phyloP scores from a whole-genome alignment of 2,888 invertebrate genomes.

The Aphidius colemani region DNA sequence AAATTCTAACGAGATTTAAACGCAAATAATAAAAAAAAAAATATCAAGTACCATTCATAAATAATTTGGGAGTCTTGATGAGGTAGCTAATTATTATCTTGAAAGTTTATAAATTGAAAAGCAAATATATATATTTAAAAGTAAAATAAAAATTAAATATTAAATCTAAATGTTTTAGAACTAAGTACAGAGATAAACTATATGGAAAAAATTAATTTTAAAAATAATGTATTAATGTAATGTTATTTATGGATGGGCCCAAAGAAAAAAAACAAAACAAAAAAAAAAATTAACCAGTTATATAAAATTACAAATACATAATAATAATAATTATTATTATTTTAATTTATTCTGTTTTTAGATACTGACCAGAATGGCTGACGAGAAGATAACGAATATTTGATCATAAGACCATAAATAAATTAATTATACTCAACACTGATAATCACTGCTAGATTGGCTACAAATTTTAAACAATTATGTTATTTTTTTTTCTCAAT shows the following conservation, averaged over 20 bases:
- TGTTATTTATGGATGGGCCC: constrained; percentile 52
- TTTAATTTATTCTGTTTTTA: constrained; percentile 48
- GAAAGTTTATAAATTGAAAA: neutral
- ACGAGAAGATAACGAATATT: constrained; percentile 35
- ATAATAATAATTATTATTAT: constrained; percentile 3
- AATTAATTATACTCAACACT: too few species aligned
- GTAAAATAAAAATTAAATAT: too few species aligned
- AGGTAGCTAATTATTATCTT: constrained; percentile 42
- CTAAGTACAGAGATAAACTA: neutral
- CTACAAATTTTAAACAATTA: too few species aligned
- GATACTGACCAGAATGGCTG: constrained; percentile 54
- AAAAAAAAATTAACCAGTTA: constrained; percentile 15
- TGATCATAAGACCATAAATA: neutral
- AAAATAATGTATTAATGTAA: constrained; percentile 13
- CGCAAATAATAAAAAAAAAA: constrained; percentile 39
- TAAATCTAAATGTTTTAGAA: neutral
- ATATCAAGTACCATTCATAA: constrained; percentile 50
- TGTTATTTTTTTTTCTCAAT: too few species aligned
- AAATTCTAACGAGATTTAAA: constrained; percentile 59
- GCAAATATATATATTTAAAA: constrained; percentile 5
- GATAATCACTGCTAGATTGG: too few species aligned
- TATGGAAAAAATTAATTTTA: neutral
- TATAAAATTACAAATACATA: constrained; percentile 13
- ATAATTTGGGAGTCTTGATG: constrained; percentile 61
- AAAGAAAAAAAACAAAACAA: neutral